phyloP scores from a whole-genome alignment of 1,140 invertebrate genomes.

The Scylla paramamosain region DNA sequence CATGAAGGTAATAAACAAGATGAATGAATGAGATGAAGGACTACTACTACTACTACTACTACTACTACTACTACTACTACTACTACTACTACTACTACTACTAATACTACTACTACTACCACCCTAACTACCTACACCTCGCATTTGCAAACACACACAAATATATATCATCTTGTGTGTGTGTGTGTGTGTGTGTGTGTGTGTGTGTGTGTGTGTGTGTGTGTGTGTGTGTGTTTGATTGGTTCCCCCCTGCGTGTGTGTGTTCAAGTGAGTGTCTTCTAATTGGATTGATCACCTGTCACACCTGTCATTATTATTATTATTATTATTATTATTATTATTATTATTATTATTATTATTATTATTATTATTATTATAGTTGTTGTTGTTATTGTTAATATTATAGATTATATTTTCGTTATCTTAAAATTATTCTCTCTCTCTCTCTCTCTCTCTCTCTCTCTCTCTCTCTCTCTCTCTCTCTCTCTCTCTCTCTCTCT shows the following conservation, averaged over 20 bases:
- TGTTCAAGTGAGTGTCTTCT: neutral
- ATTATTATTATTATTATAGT: too few species aligned
- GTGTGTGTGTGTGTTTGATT: neutral
- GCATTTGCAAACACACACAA: neutral
- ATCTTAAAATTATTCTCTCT: too few species aligned
- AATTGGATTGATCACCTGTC: too few species aligned
- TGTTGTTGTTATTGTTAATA: too few species aligned
- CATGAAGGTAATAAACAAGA: too few species aligned
- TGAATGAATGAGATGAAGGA: neutral
- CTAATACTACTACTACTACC: neutral
- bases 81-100: constrained; percentile 22
- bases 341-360: too few species aligned
- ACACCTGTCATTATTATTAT: too few species aligned
- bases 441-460: too few species aligned
- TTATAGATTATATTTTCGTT: too few species aligned
- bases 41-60: constrained; percentile 23
- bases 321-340: too few species aligned
- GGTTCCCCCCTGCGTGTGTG: neutral
- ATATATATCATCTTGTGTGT: neutral
- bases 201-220: constrained; percentile 12
- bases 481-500: too few species aligned
- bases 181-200: neutral
- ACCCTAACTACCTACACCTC: neutral
- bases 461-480: too few species aligned
- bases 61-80: constrained; percentile 22